Conservation (phyloP, 2,888 invertebrate genomes). For the Nezara viridula region DNA sequence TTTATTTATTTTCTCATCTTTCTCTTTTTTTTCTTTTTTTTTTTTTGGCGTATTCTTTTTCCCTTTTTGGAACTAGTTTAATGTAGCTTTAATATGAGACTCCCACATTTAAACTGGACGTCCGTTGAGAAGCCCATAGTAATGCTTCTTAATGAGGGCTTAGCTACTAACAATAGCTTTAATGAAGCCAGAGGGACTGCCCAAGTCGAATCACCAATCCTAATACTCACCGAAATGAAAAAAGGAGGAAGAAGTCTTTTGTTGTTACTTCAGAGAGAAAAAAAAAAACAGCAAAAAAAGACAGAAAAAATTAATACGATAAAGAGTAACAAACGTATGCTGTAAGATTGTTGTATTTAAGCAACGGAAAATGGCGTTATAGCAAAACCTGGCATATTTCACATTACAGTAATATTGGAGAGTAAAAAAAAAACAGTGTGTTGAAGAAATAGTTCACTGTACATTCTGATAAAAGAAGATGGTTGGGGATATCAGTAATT, state of each 20-base stretch:
- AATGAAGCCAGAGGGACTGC: neutral
- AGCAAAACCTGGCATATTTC: too few species aligned
- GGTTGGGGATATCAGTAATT: too few species aligned
- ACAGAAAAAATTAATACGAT: too few species aligned
- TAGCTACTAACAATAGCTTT: neutral
- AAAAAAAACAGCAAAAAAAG: neutral
- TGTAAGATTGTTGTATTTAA: too few species aligned
- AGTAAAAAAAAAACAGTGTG: too few species aligned
- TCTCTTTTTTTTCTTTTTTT: neutral
- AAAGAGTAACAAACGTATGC: too few species aligned
- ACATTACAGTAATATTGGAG: too few species aligned
- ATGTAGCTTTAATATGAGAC: constrained; percentile 27
- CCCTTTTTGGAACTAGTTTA: constrained; percentile 34
- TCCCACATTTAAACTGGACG: constrained; percentile 18
- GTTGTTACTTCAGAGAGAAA: neutral
- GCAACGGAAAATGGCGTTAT: too few species aligned
- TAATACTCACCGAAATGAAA: neutral
- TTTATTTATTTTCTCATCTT: neutral
- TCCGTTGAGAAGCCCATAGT: neutral
- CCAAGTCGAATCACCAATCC: neutral
- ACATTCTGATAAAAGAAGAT: too few species aligned
- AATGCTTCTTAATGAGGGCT: constrained; percentile 17
- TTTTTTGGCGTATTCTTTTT: too few species aligned
- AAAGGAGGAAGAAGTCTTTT: neutral
- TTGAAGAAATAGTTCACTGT: too few species aligned